Evolutionary conservation across 2,888 invertebrate species (phyloP).

Genomic region (Eupithecia pulchellata): DNA sequence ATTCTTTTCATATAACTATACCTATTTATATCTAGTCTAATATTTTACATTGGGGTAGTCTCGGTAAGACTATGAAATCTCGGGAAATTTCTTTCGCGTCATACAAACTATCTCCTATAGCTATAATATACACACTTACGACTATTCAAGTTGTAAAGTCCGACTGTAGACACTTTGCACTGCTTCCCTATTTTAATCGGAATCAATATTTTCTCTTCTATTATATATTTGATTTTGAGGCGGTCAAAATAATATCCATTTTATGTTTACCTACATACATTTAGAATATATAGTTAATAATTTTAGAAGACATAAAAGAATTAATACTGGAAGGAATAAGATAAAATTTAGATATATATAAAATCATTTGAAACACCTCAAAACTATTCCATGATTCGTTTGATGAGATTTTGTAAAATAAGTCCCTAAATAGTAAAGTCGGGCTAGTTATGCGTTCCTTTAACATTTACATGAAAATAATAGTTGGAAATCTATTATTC

Average conservation of each 20-base stretch:
- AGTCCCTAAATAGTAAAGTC: neutral
- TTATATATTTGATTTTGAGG: conserved; percentile 11
- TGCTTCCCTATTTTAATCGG: conserved; percentile 47
- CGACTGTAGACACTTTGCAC: conserved; percentile 70
- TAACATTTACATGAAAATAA: neutral
- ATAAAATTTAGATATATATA: neutral
- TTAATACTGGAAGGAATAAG: conserved; percentile 6
- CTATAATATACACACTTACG: conserved; percentile 73
- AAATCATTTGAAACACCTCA: conserved; percentile 22
- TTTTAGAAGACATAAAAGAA: neutral
- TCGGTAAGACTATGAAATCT: conserved; percentile 24
- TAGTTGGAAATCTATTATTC: conserved; percentile 12
- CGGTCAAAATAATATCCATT: conserved; percentile 18
- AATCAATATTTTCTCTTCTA: neutral
- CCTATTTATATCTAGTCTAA: conserved; percentile 62
- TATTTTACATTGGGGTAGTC: conserved; percentile 71
- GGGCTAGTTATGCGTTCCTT: conserved; percentile 4
- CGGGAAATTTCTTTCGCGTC: conserved; percentile 29
- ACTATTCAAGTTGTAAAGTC: conserved; percentile 55
- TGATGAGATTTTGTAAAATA: neutral
- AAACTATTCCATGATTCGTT: conserved; percentile 12
- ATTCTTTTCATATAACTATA: conserved; percentile 75
- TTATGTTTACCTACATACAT: neutral
- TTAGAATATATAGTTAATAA: neutral
- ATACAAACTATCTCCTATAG: conserved; percentile 60